These are phyloP conservation scores for Melospiza melodia DNA, from an alignment of 2,113 vertebrate genomes.

Conservation along the genomic window DNA sequence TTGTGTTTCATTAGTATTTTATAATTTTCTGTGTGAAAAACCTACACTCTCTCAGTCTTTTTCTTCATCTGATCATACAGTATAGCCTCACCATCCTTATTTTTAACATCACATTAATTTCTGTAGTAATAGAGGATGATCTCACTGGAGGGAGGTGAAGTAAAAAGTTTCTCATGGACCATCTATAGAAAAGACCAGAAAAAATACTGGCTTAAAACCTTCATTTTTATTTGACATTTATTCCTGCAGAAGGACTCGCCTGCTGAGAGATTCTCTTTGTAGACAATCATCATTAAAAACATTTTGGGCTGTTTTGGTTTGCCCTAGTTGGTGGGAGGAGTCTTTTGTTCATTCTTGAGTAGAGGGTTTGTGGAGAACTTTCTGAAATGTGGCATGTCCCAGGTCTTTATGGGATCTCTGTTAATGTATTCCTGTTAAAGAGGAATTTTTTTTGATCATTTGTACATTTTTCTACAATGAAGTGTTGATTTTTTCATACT, in stretches of 20 bases:
- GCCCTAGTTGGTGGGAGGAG: neutral
- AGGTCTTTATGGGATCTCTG: neutral
- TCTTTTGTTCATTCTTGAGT: neutral
- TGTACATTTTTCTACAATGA: conserved; percentile 2
- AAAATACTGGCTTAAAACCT: neutral
- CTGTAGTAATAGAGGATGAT: neutral
- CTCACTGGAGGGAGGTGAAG: neutral
- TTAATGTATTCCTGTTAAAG: neutral
- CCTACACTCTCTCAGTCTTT: neutral
- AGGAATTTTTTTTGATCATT: neutral
- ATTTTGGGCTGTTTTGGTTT: neutral
- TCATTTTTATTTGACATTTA: neutral
- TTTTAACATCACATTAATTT: neutral
- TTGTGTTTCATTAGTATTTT: neutral
- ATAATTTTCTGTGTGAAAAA: neutral
- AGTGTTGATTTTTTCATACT: neutral
- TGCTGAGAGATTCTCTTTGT: neutral
- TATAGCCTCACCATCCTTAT: neutral
- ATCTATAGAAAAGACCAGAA: neutral
- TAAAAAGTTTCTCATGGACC: neutral
- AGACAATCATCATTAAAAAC: neutral
- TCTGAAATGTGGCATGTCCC: neutral
- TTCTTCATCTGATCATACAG: neutral
- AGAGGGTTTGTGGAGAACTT: neutral
- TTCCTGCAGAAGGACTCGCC: neutral